Evolutionary conservation across 2,113 vertebrate genomes (phyloP).

Genomic region (Actenoides hombroni): DNA sequence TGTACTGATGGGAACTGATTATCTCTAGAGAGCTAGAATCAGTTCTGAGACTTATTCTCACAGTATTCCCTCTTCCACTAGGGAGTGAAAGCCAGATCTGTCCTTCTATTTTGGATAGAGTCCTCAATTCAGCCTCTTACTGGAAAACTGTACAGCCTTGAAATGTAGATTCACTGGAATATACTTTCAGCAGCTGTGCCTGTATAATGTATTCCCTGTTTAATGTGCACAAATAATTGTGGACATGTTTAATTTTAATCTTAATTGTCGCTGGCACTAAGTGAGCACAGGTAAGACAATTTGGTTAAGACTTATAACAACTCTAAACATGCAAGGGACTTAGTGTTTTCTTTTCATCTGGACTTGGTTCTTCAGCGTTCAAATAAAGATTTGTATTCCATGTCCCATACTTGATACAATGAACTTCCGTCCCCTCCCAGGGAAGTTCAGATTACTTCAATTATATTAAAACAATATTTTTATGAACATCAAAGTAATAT

Average conservation of each 20-base stretch:
- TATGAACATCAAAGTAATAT: not conserved
- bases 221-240: not conserved
- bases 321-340: not conserved
- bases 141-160: not conserved
- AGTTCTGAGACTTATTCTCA: not conserved
- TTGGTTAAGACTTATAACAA: not conserved
- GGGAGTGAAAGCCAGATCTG: not conserved
- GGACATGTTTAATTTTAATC: not conserved
- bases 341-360: not conserved
- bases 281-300: not conserved
- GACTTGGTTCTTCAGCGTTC: not conserved
- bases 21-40: not conserved
- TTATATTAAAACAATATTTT: not conserved
- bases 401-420: not conserved
- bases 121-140: not conserved
- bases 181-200: not conserved
- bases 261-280: not conserved
- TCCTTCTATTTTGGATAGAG: not conserved
- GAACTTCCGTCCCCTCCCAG: fast-evolving
- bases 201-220: not conserved
- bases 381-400: not conserved
- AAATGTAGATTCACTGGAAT: not conserved
- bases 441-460: not conserved
- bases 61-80: not conserved
- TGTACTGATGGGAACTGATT: not conserved